Evolutionary conservation across 2,888 invertebrate species (phyloP), one percentile per base, ranked within the genome.

Genomic region (Torymus aiolomorphi): DNA sequence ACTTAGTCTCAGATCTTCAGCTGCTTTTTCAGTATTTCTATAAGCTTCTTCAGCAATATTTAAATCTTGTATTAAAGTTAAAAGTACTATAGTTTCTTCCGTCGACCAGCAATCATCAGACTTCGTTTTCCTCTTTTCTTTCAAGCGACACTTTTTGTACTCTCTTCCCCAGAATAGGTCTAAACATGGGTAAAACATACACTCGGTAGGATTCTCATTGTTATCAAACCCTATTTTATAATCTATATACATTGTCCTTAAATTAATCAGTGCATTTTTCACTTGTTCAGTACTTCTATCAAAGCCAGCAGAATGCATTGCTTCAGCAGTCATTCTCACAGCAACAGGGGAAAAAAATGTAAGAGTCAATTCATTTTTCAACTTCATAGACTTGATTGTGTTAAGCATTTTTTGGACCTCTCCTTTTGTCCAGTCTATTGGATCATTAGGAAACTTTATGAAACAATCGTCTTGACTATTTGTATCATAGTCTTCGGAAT

Each of bases 241-340:
- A 57, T 84, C 82, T n/a, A 83, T 74, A 51, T 86, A 86, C 14
- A 82, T 78, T 8, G 82, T 83, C 70, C 83, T 82, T 70, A 86
- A 65, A 76, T 82, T 83, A 18, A 81, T 75, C 49, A 86, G 20
- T 42, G 82, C 77, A 56, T 69, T 77, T 81, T 83, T 83, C 2
- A 86, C 84, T 82, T 85, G 84, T 54, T 84, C 83, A 12, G 82
- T 42, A 31, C 79, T 82, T 76, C 83, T 84, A n/a, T 82, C 77
- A 20, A 82, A 80, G 8, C 84, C 82, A 20, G 77, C 54, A 31
- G 65, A 81, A 49, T 80, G 77, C 42, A 85, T 78, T 13, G 80
- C 81, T 73, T 83, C 83, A 18, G 83, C 82, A 18, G 84, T 83
- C 14, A 84, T 82, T n/a, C 79, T 82, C 8, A 86, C 66, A 18